Percentiles rank a stretch among this genome's conserved stretches.
These are phyloP conservation scores for Pyrrhura leucotis DNA, from an alignment of 2,797 vertebrate species.

Conservation along the genomic window DNA sequence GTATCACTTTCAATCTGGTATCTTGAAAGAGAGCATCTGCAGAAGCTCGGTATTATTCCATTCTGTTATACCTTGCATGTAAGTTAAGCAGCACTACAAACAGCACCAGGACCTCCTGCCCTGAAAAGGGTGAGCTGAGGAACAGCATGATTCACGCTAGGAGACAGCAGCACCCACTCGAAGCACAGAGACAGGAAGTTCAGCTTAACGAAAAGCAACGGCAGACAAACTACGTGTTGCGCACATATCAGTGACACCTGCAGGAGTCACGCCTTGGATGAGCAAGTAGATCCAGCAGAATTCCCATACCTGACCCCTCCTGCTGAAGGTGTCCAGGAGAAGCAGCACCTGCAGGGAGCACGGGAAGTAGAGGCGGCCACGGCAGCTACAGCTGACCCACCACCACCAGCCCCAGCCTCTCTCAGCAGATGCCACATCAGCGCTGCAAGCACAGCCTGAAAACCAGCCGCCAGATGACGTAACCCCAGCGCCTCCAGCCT, in stretches of 20 bases:
- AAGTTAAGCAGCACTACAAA: accelerated
- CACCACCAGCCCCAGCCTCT: neutral
- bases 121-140: accelerated
- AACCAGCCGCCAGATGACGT: neutral
- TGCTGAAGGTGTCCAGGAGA: neutral
- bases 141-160: neutral
- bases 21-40: neutral
- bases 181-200: neutral
- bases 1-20: neutral
- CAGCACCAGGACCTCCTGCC: neutral
- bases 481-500: neutral
- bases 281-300: neutral
- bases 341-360: neutral
- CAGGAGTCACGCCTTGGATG: accelerated
- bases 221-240: neutral
- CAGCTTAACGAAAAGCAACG: too few species aligned
- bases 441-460: neutral
- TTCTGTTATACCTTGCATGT: accelerated
- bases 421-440: neutral
- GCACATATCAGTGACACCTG: accelerated
- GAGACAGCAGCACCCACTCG: neutral
- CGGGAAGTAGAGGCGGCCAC: accelerated
- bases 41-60: accelerated
- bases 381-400: neutral
- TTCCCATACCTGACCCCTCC: neutral